Base-by-base conservation (phyloP, 2,113 vertebrate species). In the Falcunculus frontatus region DNA sequence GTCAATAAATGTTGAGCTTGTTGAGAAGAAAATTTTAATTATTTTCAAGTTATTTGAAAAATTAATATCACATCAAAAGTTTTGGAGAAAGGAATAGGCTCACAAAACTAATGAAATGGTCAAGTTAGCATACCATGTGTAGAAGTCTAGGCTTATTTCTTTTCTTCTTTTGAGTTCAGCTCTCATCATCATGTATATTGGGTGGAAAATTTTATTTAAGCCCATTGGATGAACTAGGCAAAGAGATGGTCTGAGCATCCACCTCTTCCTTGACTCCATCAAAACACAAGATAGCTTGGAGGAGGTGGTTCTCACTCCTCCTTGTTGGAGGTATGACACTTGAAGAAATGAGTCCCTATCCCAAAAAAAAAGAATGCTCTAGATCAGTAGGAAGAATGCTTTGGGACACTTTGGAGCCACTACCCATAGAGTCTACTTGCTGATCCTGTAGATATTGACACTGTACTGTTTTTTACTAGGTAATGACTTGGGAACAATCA, bases 261-360 rank as follows among this genome's bases (percentile, higher is more conserved):
- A 3, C 13, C 10, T 69, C 20, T 86, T 33, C 29, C 25, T 11
- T 68, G 29, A 29, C 7, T 86, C 21, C 11, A 20, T 47, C 26
- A 80, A 26, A 39, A 62, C 25, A 69, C 17, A 57, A 20, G 15
- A 33, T 53, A 70, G 32, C 18, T 21, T 62, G 39, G 41, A 80
- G 16, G 10, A 64, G 6, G 2, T 50, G 0, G 0, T 55, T 82
- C 22, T 77, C 5, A 49, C 4, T 57, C 3, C 33, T 72, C 7
- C 9, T 73, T 53, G 7, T 26, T 73, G 46, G 16, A 77, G 7
- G 9, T 73, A 30, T 27, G 62, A 29, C 52, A 30, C 11, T 41
- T 47, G 8, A 27, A 76, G 22, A 53, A 83, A 69, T n/a, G 10
- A 5, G 10, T 67, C 37, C 30, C 8, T 65, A 33, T 13, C 6